A percentile compares a stretch with the other conserved stretches of the same genome.
These are phyloP conservation scores for Chrysoperla carnea DNA, from an alignment of 1,140 invertebrate genomes.

Conservation along the genomic window DNA sequence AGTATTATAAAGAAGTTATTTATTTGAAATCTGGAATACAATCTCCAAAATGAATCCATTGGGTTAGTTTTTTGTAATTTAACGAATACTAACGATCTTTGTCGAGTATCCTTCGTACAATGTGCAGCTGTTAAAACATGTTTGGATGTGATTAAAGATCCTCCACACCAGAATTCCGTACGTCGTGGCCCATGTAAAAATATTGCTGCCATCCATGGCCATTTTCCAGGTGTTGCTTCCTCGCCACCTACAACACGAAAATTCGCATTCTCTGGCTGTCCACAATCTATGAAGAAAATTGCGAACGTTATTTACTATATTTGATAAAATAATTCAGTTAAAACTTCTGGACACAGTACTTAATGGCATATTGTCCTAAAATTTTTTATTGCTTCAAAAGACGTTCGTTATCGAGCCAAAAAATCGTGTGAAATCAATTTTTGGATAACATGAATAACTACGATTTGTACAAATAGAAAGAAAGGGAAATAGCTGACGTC, in stretches of 20 bases:
- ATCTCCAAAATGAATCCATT: too few species aligned
- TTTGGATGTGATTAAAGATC: conserved; percentile 59
- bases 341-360: too few species aligned
- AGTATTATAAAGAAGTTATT: too few species aligned
- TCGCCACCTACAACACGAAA: conserved; percentile 80
- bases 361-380: too few species aligned
- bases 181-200: conserved; percentile 69
- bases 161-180: conserved; percentile 89
- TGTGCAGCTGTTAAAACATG: conserved; percentile 84
- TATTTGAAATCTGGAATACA: too few species aligned
- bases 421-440: too few species aligned
- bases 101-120: conserved; percentile 71
- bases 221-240: conserved; percentile 59
- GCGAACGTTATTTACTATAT: neutral
- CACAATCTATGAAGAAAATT: conserved; percentile 41
- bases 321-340: neutral
- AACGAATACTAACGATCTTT: conserved; percentile 55
- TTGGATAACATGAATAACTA: too few species aligned
- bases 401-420: too few species aligned
- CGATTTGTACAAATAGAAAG: too few species aligned
- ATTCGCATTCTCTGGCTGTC: conserved; percentile 59
- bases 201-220: conserved; percentile 91
- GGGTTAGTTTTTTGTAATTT: too few species aligned
- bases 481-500: too few species aligned
- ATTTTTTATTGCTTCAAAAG: too few species aligned